Evolutionary conservation across 1,140 invertebrate genomes (phyloP), one percentile per base, ranked within the genome.

Genomic region (Saccostrea echinata): DNA sequence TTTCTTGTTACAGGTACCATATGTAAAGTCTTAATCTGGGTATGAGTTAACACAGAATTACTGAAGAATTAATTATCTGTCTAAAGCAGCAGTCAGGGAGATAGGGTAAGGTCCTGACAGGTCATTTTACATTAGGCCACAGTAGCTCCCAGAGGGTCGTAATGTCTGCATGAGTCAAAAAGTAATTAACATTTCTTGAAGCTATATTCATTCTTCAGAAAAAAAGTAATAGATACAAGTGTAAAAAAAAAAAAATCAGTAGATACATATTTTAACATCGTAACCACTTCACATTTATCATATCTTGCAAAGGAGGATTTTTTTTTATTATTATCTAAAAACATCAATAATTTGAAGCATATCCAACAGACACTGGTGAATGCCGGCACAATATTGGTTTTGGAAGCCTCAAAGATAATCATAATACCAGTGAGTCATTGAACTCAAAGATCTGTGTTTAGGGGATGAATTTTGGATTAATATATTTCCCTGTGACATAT

Each of bases 361-460:
- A 30, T 76, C 24, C 68, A 76, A 76, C 68, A 76, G 68, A 30
- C 27, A 76, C 13, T 30, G 12, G 30, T 76, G 43, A 43, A 43
- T 43, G 24, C 68, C 27, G 27, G 68, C 13, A 33, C 16, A 30
- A 76, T 76, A 76, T 76, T 76, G 68, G 68, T 76, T 76, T 71
- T 71, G 24, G 24, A 71, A 27, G 64, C 27, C n/a, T 24, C 68
- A 12, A 30, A 71, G 24, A 24, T n/a, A 27, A 71, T 61, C 55
- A 61, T 27, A 30, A 27, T 30, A 30, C 68, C 12, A 76, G 27
- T 76, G 68, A 76, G 68, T 76, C 68, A 76, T 76, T 13, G 13
- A 30, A 24, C 55, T n/a, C 18, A 0, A 61, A n/a, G 30, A 30
- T 12, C 68, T 76, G 68, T 30, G 64, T 24, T 71, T 30, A 27